Percentiles rank a stretch among this genome's conserved stretches.
phyloP scores from a whole-genome alignment of 2,113 vertebrate species.

The Canis aureus region DNA sequence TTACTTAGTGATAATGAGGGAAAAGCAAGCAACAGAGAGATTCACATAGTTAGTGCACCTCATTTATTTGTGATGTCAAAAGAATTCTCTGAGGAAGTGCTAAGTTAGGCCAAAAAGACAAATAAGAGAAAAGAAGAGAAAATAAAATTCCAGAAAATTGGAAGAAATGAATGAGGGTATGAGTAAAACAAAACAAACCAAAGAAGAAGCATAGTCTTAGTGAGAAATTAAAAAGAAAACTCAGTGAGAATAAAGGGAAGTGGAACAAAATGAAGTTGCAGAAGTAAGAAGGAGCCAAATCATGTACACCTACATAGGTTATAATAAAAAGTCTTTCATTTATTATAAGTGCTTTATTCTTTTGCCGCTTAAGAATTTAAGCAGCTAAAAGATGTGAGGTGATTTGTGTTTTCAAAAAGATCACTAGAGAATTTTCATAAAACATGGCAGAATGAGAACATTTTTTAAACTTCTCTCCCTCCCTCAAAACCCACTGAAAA shows the following conservation, averaged over 20 bases:
- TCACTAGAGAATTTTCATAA: slow-evolving; percentile 26
- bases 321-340: not conserved
- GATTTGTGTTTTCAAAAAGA: slow-evolving; percentile 32
- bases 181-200: not conserved
- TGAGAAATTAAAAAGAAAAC: slow-evolving; percentile 17
- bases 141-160: slow-evolving; percentile 13
- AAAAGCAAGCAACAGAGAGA: not conserved
- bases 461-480: slow-evolving; percentile 27
- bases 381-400: slow-evolving; percentile 20
- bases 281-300: not conserved
- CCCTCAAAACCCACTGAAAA: slow-evolving; percentile 36
- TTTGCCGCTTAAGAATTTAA: not conserved
- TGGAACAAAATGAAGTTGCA: no score
- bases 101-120: not conserved
- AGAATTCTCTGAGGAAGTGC: not conserved
- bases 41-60: not conserved
- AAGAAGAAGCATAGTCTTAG: not conserved
- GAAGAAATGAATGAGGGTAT: slow-evolving; percentile 6
- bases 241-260: not conserved
- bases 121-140: not conserved
- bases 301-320: not conserved
- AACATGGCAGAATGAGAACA: slow-evolving; percentile 33
- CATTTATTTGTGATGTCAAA: not conserved
- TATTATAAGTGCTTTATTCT: not conserved
- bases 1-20: not conserved